Conservation (phyloP, 92 coral and sea anemone species). For the Bergia sp. region DNA sequence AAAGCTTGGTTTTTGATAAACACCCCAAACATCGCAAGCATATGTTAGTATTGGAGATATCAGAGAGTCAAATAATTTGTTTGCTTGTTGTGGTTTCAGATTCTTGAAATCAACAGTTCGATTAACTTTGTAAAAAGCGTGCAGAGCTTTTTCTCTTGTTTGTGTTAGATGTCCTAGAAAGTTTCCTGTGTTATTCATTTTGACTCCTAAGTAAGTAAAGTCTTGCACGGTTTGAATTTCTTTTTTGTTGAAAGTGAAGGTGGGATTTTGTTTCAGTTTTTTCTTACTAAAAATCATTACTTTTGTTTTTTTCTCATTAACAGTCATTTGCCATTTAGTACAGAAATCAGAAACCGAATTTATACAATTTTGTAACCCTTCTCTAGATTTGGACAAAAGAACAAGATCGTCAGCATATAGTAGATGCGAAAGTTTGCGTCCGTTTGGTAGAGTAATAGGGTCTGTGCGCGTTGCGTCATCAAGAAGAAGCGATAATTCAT, state of each 20-base stretch:
- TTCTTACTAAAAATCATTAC: constrained; percentile 50
- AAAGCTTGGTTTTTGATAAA: no score
- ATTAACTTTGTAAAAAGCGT: no score
- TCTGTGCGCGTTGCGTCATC: constrained; percentile 10
- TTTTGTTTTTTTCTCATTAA: constrained; percentile 36
- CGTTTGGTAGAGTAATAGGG: constrained; percentile 39
- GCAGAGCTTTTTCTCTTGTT: no score
- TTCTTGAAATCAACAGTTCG: no score
- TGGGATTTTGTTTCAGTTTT: background rate
- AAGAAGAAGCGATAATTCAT: constrained; percentile 31
- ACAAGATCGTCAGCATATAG: constrained; percentile 51
- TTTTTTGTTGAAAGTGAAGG: background rate
- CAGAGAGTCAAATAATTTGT: no score
- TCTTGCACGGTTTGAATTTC: background rate
- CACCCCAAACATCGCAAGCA: no score
- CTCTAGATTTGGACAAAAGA: constrained; percentile 41
- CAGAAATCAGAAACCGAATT: constrained; percentile 40
- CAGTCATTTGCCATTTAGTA: constrained; percentile 31
- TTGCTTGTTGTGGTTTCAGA: no score
- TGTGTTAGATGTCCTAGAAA: no score
- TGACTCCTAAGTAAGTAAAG: no score
- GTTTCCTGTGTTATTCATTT: no score
- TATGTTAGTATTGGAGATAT: no score
- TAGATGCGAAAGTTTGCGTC: constrained; percentile 27
- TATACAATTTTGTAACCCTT: constrained; percentile 51